These are phyloP conservation scores for Pionites leucogaster DNA, from an alignment of 2,113 vertebrate species.

Conservation along the genomic window DNA sequence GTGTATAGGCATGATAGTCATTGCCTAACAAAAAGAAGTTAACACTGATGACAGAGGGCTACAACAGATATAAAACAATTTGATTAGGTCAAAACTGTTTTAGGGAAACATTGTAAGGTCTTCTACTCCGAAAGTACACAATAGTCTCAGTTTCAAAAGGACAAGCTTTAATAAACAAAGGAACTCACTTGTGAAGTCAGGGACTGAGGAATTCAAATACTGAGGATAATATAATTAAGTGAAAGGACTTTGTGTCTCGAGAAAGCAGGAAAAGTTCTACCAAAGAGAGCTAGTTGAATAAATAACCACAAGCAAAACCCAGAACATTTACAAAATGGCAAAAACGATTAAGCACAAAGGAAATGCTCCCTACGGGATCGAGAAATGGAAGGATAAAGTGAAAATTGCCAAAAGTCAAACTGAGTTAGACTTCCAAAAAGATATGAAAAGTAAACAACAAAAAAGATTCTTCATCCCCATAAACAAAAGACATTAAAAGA, in stretches of 20 bases:
- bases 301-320: background rate
- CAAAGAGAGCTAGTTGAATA: background rate
- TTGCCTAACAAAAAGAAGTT: background rate
- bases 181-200: background rate
- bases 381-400: conserved; percentile 8
- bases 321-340: conserved; percentile 32
- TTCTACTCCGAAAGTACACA: background rate
- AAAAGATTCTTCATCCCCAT: background rate
- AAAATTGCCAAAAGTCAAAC: conserved; percentile 17
- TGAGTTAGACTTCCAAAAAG: background rate
- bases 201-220: background rate
- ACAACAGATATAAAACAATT: background rate
- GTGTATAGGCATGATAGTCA: background rate
- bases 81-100: background rate
- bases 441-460: background rate
- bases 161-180: background rate
- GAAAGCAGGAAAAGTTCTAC: background rate
- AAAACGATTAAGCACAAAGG: conserved; percentile 9
- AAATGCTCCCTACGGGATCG: background rate
- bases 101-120: background rate
- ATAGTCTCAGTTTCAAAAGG: background rate
- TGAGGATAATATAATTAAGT: background rate
- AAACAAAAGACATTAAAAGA: conserved; percentile 2
- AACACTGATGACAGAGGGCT: background rate
- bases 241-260: background rate